Conservation (phyloP, 2,797 vertebrate species). For the Aotus griseimembra region DNA sequence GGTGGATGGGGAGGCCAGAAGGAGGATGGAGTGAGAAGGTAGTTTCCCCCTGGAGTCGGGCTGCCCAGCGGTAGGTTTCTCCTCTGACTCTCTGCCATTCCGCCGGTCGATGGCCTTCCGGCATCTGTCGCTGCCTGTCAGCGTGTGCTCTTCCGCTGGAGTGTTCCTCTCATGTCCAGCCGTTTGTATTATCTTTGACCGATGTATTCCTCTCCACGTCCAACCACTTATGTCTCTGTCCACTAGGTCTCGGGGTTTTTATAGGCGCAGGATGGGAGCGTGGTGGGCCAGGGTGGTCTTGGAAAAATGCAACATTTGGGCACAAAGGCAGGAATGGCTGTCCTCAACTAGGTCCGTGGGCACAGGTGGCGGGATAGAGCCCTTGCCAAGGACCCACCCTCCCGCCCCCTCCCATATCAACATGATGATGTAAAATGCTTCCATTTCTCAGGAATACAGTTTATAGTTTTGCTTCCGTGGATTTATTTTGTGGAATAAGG, state of each 20-base stretch:
- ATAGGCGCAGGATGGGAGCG: neutral
- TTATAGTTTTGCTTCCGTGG: neutral
- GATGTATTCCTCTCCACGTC: neutral
- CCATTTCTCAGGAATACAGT: neutral
- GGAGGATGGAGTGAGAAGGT: neutral
- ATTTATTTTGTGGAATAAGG: neutral
- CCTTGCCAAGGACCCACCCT: neutral
- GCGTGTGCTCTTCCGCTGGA: neutral
- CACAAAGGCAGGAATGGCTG: neutral
- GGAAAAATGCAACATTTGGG: neutral
- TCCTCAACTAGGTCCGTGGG: neutral
- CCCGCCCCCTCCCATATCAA: neutral
- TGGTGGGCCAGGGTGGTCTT: neutral
- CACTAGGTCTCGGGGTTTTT: no score
- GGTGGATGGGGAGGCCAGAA: neutral
- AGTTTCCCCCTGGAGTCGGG: neutral
- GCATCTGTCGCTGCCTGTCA: neutral
- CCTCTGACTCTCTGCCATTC: neutral
- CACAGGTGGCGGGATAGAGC: no score
- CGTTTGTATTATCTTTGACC: no score
- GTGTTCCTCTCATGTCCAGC: no score
- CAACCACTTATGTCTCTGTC: neutral
- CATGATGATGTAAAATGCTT: neutral
- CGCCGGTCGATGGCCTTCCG: rapidly evolving
- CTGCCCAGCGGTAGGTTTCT: neutral